A percentile compares a stretch with the other conserved stretches of the same genome.
phyloP scores from a whole-genome alignment of 2,888 invertebrate genomes.

The Nymphalis urticae region DNA sequence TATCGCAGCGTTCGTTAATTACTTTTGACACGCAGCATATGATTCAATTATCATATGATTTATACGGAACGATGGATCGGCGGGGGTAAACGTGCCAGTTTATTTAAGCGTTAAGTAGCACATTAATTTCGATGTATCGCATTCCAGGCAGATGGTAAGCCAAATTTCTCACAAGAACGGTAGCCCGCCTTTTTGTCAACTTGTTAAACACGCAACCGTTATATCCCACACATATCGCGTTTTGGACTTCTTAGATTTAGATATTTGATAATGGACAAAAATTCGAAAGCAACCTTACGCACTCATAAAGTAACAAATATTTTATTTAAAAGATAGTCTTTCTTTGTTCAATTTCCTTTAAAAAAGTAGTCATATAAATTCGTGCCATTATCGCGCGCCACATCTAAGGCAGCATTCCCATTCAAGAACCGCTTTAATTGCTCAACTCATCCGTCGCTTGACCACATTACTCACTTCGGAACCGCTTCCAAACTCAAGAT shows the following conservation, averaged over 20 bases:
- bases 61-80: slow-evolving; percentile 67
- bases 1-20: slow-evolving; percentile 80
- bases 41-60: slow-evolving; percentile 82
- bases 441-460: slow-evolving; percentile 68
- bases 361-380: slow-evolving; percentile 58
- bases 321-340: neutral
- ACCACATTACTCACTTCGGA: slow-evolving; percentile 69
- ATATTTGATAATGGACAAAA: neutral
- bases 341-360: slow-evolving; percentile 31
- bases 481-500: slow-evolving; percentile 65
- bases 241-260: neutral
- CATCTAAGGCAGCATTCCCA: slow-evolving; percentile 67
- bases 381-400: slow-evolving; percentile 60
- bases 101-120: slow-evolving; percentile 75
- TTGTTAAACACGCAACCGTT: slow-evolving; percentile 62
- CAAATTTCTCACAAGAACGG: slow-evolving; percentile 63
- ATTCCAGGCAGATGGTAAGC: slow-evolving; percentile 70
- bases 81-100: slow-evolving; percentile 56
- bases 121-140: slow-evolving; percentile 67
- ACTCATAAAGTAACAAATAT: no score
- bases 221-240: slow-evolving; percentile 56
- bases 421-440: slow-evolving; percentile 72
- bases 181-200: slow-evolving; percentile 53
- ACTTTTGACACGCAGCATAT: slow-evolving; percentile 81
- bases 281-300: neutral